These are phyloP conservation scores for Heliconius hewitsoni DNA, from an alignment of 1,140 invertebrate species.

Conservation along the genomic window DNA sequence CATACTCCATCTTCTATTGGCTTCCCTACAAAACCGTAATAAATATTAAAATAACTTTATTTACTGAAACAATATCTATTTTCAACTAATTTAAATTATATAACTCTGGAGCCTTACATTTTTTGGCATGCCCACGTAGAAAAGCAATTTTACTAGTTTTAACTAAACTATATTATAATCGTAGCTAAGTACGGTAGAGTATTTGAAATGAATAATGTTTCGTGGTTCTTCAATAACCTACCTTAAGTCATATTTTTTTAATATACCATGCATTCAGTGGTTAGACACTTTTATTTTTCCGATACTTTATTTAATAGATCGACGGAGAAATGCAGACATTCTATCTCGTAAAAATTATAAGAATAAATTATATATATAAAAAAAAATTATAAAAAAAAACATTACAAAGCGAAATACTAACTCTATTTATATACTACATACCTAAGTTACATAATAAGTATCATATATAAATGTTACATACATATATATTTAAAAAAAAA, in stretches of 20 bases:
- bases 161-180: constrained; percentile 52
- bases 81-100: background rate
- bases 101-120: background rate
- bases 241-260: constrained; percentile 35
- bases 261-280: constrained; percentile 30
- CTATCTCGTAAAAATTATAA: background rate
- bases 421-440: background rate
- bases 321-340: constrained; percentile 34
- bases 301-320: constrained; percentile 29
- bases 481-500: background rate
- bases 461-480: too few relatives aligned
- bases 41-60: background rate
- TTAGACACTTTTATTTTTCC: constrained; percentile 16
- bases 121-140: constrained; percentile 75
- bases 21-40: constrained; percentile 81
- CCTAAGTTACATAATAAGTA: too few relatives aligned
- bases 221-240: constrained; percentile 29
- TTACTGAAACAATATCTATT: background rate
- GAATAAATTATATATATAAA: background rate
- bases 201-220: constrained; percentile 27
- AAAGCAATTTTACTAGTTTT: constrained; percentile 67
- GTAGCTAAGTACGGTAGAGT: constrained; percentile 7
- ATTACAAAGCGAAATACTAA: constrained; percentile 2
- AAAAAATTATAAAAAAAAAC: background rate
- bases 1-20: constrained; percentile 94